phyloP scores from a whole-genome alignment of 1,140 invertebrate species.

The Drosophila cardini region DNA sequence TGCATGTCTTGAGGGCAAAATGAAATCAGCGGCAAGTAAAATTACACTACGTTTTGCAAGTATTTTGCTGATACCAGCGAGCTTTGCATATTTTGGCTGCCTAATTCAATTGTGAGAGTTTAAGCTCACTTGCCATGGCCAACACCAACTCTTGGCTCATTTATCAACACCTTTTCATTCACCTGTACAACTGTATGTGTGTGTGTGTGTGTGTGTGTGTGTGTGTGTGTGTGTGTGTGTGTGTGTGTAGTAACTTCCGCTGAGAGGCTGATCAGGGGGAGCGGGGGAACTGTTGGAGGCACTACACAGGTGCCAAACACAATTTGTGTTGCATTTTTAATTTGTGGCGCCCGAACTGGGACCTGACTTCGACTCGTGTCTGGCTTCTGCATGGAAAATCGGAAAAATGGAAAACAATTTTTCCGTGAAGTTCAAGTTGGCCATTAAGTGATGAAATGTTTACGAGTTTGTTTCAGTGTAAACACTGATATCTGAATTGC shows the following conservation, averaged over 20 bases:
- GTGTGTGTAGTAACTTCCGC: conserved; percentile 46
- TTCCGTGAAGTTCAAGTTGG: conserved; percentile 59
- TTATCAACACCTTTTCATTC: conserved; percentile 74
- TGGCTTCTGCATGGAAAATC: conserved; percentile 29
- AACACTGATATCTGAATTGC: not conserved
- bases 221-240: conserved; percentile 5
- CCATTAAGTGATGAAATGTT: conserved; percentile 50
- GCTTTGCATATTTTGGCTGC: conserved; percentile 60
- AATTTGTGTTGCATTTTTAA: conserved; percentile 82
- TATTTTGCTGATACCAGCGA: conserved; percentile 39
- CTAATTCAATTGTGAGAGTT: conserved; percentile 72
- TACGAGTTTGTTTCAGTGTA: conserved; percentile 5
- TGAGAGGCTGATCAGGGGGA: not conserved
- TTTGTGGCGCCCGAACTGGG: conserved; percentile 42
- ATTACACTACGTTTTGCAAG: conserved; percentile 44
- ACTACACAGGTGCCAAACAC: conserved; percentile 74
- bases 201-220: conserved; percentile 4
- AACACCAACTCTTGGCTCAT: conserved; percentile 51
- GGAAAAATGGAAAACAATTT: conserved; percentile 18
- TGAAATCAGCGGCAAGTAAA: conserved; percentile 39
- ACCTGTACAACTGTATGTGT: conserved; percentile 31
- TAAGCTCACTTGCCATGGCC: conserved; percentile 15
- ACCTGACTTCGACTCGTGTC: conserved; percentile 14
- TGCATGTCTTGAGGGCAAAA: conserved; percentile 49
- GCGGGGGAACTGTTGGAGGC: not conserved